Conservation (phyloP, 2,113 vertebrate species). For the Collichthys lucidus region DNA sequence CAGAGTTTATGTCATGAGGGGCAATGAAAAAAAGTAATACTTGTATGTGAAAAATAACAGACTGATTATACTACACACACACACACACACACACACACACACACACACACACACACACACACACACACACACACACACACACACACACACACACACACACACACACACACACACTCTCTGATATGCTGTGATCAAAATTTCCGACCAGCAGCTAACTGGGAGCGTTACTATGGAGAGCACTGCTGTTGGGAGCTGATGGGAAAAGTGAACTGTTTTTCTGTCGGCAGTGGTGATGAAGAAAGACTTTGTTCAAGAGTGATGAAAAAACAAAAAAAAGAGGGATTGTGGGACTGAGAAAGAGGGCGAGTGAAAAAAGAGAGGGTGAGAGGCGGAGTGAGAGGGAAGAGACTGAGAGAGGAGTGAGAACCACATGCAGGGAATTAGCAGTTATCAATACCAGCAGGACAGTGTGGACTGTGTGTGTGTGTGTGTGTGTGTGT, state of each 20-base stretch:
- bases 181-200: background rate
- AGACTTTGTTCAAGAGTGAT: conserved; percentile 21
- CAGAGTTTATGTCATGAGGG: background rate
- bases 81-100: background rate
- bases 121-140: background rate
- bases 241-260: background rate
- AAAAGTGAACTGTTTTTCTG: conserved; percentile 11
- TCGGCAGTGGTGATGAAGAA: conserved; percentile 20
- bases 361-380: background rate
- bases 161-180: no score
- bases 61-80: background rate
- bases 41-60: background rate
- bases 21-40: background rate
- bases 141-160: background rate
- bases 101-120: no score
- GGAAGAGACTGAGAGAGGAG: background rate
- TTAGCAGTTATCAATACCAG: conserved; percentile 68
- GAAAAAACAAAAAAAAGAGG: background rate
- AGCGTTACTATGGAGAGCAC: background rate
- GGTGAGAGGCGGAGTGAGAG: no score
- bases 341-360: background rate
- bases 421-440: conserved; percentile 61
- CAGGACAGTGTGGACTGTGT: conserved; percentile 1
- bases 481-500: background rate
- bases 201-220: conserved; percentile 8